These are phyloP conservation scores for fruit fly (Drosophila melanogaster) DNA, from an alignment of 1,140 invertebrate species.

Conservation along the genomic window DNA sequence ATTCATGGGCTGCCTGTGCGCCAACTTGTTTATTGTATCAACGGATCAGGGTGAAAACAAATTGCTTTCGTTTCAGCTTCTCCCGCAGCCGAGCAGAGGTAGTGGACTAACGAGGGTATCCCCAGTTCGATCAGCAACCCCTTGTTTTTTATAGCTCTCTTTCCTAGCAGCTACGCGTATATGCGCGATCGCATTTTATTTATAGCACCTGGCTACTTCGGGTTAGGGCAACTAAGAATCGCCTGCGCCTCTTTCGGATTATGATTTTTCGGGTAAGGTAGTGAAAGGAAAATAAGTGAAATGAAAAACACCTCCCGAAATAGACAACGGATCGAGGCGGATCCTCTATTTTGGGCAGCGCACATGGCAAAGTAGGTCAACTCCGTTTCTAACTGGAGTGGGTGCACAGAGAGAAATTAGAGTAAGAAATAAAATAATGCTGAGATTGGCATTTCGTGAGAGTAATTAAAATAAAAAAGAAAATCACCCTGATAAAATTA, in stretches of 20 bases:
- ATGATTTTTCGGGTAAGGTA: constrained; percentile 55
- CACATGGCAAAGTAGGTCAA: constrained; percentile 20
- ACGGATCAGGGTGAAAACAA: constrained; percentile 33
- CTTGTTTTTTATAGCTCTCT: not conserved
- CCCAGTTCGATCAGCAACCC: constrained; percentile 5
- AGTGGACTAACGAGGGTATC: constrained; percentile 4
- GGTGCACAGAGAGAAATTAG: not conserved
- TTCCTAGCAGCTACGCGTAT: constrained; percentile 43
- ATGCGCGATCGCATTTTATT: constrained; percentile 61
- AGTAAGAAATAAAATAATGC: too few species aligned
- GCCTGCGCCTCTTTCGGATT: constrained; percentile 54
- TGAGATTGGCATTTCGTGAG: too few species aligned
- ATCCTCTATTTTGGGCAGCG: constrained; percentile 55
- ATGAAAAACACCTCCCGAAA: constrained; percentile 59
- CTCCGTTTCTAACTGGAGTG: constrained; percentile 4
- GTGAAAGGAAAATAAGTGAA: constrained; percentile 27
- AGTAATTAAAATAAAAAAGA: too few species aligned
- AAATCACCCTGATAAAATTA: too few species aligned
- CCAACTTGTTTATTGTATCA: constrained; percentile 13
- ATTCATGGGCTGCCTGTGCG: constrained; percentile 54
- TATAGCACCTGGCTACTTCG: constrained; percentile 60
- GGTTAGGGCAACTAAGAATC: constrained; percentile 67
- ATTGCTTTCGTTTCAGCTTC: constrained; percentile 5
- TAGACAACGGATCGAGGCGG: constrained; percentile 45
- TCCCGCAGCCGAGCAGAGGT: not conserved